These are phyloP conservation scores for Gouania willdenowi DNA, from an alignment of 2,797 vertebrate species.

Conservation along the genomic window DNA sequence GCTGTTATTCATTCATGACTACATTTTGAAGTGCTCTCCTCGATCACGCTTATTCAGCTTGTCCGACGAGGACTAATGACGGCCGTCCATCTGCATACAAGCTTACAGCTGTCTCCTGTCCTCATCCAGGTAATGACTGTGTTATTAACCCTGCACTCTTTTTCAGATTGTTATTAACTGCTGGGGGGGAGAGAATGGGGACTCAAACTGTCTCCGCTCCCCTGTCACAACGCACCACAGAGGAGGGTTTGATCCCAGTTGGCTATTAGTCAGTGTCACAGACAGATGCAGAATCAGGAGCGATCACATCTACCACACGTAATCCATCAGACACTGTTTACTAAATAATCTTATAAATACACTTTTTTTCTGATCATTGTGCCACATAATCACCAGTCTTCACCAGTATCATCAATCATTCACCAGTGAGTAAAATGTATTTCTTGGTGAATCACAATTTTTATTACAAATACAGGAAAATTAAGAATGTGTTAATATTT, in stretches of 20 bases:
- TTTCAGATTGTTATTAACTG: slow-evolving; percentile 75
- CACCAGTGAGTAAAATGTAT: too few relatives aligned
- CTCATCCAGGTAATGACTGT: slow-evolving; percentile 74
- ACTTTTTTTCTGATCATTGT: too few relatives aligned
- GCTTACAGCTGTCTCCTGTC: slow-evolving; percentile 73
- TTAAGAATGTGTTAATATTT: too few relatives aligned
- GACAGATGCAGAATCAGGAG: slow-evolving; percentile 12
- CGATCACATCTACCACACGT: slow-evolving; percentile 11
- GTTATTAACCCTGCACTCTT: slow-evolving; percentile 76
- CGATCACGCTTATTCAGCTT: slow-evolving; percentile 49
- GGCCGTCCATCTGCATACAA: slow-evolving; percentile 73
- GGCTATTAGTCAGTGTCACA: slow-evolving; percentile 62
- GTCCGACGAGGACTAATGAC: slow-evolving; percentile 73
- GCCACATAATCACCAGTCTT: too few relatives aligned
- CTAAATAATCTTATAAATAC: too few relatives aligned
- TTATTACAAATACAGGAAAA: too few relatives aligned
- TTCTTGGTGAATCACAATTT: too few relatives aligned
- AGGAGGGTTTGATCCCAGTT: slow-evolving; percentile 50
- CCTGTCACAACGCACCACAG: slow-evolving; percentile 52
- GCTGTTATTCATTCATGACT: slow-evolving; percentile 40
- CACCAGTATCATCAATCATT: too few relatives aligned
- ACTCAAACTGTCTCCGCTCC: slow-evolving; percentile 68
- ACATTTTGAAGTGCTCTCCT: slow-evolving; percentile 57
- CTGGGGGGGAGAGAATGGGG: slow-evolving; percentile 54
- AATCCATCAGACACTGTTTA: too few relatives aligned